These are phyloP conservation scores for Xanthia togata DNA, from an alignment of 2,888 invertebrate genomes.

Conservation along the genomic window DNA sequence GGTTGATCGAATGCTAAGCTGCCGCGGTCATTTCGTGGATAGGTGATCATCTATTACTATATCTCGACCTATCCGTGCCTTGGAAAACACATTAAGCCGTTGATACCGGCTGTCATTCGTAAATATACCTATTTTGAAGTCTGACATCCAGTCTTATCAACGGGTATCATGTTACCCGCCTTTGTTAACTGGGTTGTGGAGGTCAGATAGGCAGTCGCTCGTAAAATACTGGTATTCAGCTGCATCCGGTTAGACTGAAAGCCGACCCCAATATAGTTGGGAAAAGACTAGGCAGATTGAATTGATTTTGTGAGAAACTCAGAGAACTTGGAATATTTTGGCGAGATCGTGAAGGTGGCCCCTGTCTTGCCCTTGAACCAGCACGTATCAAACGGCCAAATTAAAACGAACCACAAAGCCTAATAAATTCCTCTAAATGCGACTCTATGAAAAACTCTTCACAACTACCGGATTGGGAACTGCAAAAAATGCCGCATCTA, in stretches of 20 bases:
- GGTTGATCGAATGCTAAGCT: neutral
- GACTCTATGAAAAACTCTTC: conserved; percentile 8
- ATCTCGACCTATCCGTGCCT: neutral
- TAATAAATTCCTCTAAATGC: neutral
- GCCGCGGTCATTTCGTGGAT: neutral
- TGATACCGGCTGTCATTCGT: neutral
- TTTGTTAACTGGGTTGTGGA: no score
- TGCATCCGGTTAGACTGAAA: no score
- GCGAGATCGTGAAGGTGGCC: neutral
- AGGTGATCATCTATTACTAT: neutral
- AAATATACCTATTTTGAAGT: neutral
- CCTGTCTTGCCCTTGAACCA: neutral
- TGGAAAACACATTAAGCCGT: no score
- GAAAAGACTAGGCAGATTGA: no score
- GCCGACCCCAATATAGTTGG: no score
- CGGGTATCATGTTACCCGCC: no score
- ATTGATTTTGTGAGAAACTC: neutral
- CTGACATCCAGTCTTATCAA: neutral
- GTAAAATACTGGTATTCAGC: no score
- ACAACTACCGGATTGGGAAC: conserved; percentile 20
- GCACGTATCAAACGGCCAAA: neutral
- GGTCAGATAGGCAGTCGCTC: no score
- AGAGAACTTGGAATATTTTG: neutral
- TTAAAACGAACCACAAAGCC: neutral
- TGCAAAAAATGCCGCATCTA: conserved; percentile 39